Evolutionary conservation across 2,113 vertebrate species (phyloP).

Genomic region (Vidua macroura): DNA sequence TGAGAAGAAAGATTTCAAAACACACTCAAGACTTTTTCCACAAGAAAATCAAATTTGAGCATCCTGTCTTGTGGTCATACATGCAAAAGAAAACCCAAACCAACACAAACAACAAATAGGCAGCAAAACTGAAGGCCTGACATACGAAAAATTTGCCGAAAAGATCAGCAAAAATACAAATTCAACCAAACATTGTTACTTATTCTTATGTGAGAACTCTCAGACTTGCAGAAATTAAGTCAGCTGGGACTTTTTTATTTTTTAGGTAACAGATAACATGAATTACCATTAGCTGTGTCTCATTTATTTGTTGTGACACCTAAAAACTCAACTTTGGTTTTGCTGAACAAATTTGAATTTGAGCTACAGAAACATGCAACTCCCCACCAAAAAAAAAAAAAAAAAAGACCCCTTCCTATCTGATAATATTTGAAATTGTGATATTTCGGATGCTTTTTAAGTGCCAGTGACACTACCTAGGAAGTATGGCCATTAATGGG

Average conservation of each 20-base stretch:
- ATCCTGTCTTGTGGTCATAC: background rate
- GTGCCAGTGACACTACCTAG: background rate
- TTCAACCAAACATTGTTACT: background rate
- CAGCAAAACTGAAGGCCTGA: background rate
- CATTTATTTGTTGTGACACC: background rate
- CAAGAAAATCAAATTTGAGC: background rate
- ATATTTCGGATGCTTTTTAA: background rate
- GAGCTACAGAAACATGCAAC: background rate
- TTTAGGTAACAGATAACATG: background rate
- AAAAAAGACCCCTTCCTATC: background rate
- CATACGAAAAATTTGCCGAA: background rate
- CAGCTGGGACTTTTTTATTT: background rate
- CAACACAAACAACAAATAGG: background rate
- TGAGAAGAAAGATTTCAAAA: background rate
- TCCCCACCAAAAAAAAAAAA: background rate
- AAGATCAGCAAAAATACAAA: background rate
- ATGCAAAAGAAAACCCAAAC: background rate
- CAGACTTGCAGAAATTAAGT: background rate
- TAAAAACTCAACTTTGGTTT: background rate
- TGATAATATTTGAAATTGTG: background rate
- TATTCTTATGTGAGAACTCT: background rate
- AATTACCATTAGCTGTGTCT: background rate
- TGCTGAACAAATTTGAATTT: background rate
- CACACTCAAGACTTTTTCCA: background rate
- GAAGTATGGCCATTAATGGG: background rate